Base-by-base conservation (phyloP, 2,797 vertebrate species). In the Poeciliopsis infans region DNA sequence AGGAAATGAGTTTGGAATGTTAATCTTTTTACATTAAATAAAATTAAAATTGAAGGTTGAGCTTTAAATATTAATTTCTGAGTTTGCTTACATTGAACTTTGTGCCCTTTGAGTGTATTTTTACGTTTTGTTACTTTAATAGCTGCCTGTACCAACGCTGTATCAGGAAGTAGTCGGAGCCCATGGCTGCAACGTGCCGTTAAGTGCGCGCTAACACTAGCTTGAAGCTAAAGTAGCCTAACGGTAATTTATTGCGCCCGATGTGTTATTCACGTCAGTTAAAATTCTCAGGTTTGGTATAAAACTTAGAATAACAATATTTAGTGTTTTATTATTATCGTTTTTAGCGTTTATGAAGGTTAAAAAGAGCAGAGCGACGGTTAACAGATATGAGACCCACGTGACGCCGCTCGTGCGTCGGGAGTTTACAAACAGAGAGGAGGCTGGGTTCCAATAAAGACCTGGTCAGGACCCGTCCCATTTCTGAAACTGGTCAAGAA, bases 401-500 rank as follows among this genome's bases (percentile, higher is more conserved):
- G 75, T 46, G 76, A 55, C 49, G 20, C 59, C 4, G 74, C 72
- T 74, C 81, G 64, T 75, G 80, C 18, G 79, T 46, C 18, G 33
- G 43, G 74, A 91, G 93, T 92, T 92, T 91, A 93, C 85, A 87
- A 93, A 93, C 90, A 91, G 80, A 76, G 59, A 7, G 23, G 47
- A 41, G 47, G 43, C 28, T 53, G 90, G 82, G 82, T 87, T 72
- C 89, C 81, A 81, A 85, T 2, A 86, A 66, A 76, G 87, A 85
- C 0, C 57, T 0, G 20, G 2, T 0, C 49, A 5, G 5, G 69
- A 3, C 1, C 57, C 55, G 39, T 2, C 1, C 2, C 7, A 5
- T 0, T 49, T 49, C 5, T 49, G 1, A 7, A 49, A 6, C 46
- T 16, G 46, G 5, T 47, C 15, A 5, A 15, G 5, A 47, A 0